Evolutionary conservation across 2,888 invertebrate genomes (phyloP).

Genomic region (Aphidoletes aphidimyza): DNA sequence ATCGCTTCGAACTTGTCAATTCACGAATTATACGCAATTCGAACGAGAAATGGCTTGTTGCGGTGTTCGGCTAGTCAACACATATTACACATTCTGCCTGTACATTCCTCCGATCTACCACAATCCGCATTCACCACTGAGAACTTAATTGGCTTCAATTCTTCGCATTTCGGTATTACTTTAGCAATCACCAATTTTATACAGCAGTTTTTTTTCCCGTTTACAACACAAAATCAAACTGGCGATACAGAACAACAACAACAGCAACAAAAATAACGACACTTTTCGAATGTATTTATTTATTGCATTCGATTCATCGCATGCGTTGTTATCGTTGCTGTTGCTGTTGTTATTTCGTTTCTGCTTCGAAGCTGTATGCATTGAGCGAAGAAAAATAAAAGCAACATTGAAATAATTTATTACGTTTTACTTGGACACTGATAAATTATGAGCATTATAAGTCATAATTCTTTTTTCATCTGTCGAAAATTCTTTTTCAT

Average conservation of each 20-base stretch:
- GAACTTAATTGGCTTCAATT: slow-evolving; percentile 11
- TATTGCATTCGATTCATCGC: not conserved
- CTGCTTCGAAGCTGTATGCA: not conserved
- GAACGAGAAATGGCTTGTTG: not conserved
- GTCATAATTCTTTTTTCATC: slow-evolving; percentile 30
- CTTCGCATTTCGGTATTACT: not conserved
- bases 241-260: not conserved
- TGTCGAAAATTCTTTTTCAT: not conserved
- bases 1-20: not conserved
- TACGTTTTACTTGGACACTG: not conserved
- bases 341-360: not conserved
- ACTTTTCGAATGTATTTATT: slow-evolving; percentile 16
- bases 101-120: not conserved
- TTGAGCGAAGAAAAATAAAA: not conserved
- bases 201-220: not conserved
- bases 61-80: slow-evolving; percentile 1
- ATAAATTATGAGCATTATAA: slow-evolving; percentile 8
- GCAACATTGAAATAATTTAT: slow-evolving; percentile 1
- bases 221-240: slow-evolving; percentile 7
- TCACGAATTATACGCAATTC: slow-evolving; percentile 25
- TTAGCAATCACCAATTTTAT: not conserved
- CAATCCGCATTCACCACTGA: not conserved
- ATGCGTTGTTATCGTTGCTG: not conserved
- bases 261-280: not conserved
- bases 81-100: not conserved